Conservation (phyloP, 2,113 vertebrate genomes). For the Malurus melanocephalus region DNA sequence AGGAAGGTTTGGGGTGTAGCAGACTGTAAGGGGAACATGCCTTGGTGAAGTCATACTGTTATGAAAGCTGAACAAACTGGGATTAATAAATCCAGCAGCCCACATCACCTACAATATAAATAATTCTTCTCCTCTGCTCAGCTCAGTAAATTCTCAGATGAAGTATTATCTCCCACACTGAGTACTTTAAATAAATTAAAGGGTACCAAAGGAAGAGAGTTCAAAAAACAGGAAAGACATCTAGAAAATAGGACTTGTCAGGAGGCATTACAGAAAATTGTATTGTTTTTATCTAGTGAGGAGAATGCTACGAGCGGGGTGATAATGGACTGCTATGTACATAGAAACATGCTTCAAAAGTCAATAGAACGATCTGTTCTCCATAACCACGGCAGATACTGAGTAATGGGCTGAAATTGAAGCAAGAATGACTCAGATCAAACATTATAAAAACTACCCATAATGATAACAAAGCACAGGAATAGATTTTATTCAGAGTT, state of each 20-base stretch:
- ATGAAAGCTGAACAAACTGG: neutral
- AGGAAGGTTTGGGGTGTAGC: neutral
- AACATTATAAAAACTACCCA: slow-evolving; percentile 3
- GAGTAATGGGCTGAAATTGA: neutral
- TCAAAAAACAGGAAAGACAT: neutral
- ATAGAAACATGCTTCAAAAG: slow-evolving; percentile 10
- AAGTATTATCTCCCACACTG: neutral
- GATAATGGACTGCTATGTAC: neutral
- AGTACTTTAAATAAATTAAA: neutral
- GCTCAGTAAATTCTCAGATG: neutral
- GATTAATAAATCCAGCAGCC: neutral
- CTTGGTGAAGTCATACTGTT: neutral
- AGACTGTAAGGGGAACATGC: neutral
- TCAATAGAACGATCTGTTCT: slow-evolving; percentile 17
- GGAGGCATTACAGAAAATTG: neutral
- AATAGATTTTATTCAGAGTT: neutral
- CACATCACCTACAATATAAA: neutral
- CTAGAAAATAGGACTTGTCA: neutral
- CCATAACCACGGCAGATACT: neutral
- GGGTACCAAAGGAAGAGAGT: neutral
- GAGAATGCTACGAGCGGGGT: neutral
- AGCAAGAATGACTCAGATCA: slow-evolving; percentile 4
- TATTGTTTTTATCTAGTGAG: neutral
- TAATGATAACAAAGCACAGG: neutral
- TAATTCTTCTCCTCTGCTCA: neutral